Evolutionary conservation across 2,113 vertebrate genomes (phyloP).

Genomic region (Bufo bufo): DNA sequence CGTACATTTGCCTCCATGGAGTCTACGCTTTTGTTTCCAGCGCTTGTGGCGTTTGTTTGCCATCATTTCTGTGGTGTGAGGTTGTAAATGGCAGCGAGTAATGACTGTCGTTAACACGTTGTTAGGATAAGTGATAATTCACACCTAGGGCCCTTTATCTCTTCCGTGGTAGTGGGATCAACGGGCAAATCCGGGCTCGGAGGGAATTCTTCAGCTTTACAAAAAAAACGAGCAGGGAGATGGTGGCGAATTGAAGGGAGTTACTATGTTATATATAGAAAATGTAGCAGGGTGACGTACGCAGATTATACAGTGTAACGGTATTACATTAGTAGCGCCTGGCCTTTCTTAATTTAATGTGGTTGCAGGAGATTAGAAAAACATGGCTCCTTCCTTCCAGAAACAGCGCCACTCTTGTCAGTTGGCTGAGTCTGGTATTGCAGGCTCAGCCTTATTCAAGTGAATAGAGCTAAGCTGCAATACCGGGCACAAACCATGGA

Average conservation of each 20-base stretch:
- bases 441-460: too few species aligned
- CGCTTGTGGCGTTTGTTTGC: conserved; percentile 36
- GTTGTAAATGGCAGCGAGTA: conserved; percentile 63
- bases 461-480: too few species aligned
- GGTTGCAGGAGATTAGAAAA: not conserved
- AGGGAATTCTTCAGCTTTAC: not conserved
- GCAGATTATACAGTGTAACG: too few species aligned
- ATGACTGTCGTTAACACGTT: conserved; percentile 68
- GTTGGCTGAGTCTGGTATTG: too few species aligned
- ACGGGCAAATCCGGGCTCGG: not conserved
- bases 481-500: too few species aligned
- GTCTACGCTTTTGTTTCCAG: conserved; percentile 6
- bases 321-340: too few species aligned
- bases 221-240: not conserved
- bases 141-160: conserved; percentile 49
- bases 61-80: conserved; percentile 58
- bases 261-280: not conserved
- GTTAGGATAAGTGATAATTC: conserved; percentile 57
- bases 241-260: not conserved
- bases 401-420: too few species aligned
- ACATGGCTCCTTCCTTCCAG: too few species aligned
- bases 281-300: too few species aligned
- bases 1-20: not conserved
- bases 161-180: not conserved
- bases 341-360: not conserved